These are phyloP conservation scores for Xylophagus ater DNA, from an alignment of 2,888 invertebrate genomes.

Conservation along the genomic window DNA sequence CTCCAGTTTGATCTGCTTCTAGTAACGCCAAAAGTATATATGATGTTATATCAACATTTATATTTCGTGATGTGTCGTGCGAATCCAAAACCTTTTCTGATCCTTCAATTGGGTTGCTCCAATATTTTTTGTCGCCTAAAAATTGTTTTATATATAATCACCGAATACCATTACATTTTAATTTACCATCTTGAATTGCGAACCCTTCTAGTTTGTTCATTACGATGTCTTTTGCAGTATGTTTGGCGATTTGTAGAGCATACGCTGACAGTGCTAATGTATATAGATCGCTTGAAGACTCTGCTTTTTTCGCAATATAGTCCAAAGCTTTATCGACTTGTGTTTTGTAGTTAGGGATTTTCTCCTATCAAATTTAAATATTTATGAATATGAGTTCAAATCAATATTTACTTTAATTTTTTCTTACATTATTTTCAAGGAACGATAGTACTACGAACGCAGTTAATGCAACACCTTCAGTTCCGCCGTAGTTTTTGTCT, in stretches of 20 bases:
- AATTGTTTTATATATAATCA: too few relatives aligned
- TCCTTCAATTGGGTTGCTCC: neutral
- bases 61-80: slow-evolving; percentile 53
- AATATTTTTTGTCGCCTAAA: too few relatives aligned
- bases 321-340: slow-evolving; percentile 65
- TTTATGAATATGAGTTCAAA: too few relatives aligned
- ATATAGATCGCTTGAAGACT: slow-evolving; percentile 55
- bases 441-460: slow-evolving; percentile 68
- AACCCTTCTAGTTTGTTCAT: slow-evolving; percentile 47
- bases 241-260: slow-evolving; percentile 63
- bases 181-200: slow-evolving; percentile 39
- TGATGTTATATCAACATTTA: slow-evolving; percentile 71
- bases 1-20: slow-evolving; percentile 36
- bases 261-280: slow-evolving; percentile 64
- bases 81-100: slow-evolving; percentile 31
- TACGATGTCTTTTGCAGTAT: slow-evolving; percentile 55
- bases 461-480: slow-evolving; percentile 52
- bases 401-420: too few relatives aligned
- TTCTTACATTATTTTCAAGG: slow-evolving; percentile 49
- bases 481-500: neutral
- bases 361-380: too few relatives aligned
- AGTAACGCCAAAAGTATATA: slow-evolving; percentile 72
- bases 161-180: neutral
- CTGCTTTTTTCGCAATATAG: slow-evolving; percentile 56
- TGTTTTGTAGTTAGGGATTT: slow-evolving; percentile 44